These are phyloP conservation scores for Coregonus suidteri DNA, from an alignment of 2,797 vertebrate genomes.

Conservation along the genomic window DNA sequence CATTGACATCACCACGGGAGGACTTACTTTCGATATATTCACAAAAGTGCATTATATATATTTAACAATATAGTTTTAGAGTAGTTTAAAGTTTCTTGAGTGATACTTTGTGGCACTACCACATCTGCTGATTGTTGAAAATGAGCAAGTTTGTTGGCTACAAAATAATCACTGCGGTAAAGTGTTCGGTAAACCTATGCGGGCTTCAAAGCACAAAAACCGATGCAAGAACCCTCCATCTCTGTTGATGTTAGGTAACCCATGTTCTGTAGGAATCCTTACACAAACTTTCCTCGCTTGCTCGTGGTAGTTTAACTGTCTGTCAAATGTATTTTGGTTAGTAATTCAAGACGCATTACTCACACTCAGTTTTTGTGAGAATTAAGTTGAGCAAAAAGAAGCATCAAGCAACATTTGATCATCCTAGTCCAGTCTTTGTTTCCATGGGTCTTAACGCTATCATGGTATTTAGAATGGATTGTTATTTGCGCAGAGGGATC, in stretches of 20 bases:
- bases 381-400: not conserved
- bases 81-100: not conserved
- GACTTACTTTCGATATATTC: not conserved
- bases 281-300: too few species aligned
- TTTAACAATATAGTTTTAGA: not conserved
- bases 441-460: not conserved
- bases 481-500: too few species aligned
- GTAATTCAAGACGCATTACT: not conserved
- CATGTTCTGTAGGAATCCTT: not conserved
- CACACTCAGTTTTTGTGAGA: not conserved
- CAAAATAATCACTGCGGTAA: not conserved
- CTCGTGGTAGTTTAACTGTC: too few species aligned
- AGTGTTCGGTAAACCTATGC: too few species aligned
- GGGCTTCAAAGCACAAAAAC: too few species aligned
- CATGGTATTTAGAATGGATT: not conserved
- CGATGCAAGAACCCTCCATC: not conserved
- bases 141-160: not conserved
- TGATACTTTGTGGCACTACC: not conserved
- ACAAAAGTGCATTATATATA: not conserved
- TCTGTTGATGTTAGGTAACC: not conserved
- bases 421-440: not conserved
- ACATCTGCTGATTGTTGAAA: not conserved
- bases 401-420: not conserved
- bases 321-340: too few species aligned
- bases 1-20: not conserved